Evolutionary conservation across 2,797 vertebrate species (phyloP), one percentile per base, ranked within the genome.

Genomic region (Chelon auratus): DNA sequence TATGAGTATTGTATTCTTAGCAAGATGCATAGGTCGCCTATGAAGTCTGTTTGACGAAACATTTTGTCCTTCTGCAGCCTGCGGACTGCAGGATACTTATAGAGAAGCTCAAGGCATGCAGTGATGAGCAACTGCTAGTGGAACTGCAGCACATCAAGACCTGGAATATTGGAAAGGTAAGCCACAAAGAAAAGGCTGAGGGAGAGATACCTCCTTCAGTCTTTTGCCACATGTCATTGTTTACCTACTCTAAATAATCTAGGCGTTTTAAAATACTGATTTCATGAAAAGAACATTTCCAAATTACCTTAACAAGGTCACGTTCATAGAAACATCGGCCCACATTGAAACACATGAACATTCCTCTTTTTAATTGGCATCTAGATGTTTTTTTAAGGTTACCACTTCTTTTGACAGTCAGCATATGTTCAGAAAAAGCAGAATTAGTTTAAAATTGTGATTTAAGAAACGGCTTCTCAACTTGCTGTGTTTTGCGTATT

Each of bases 81-180:
- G 96, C 97, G 5, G 97, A 98, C 89, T 99, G 97, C 93, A 96
- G 97, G 95, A 96, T 97, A 89, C 97, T 99, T 75, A 97, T 99
- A 87, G 97, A 99, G 85, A 98, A 97, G 91, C 95, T 99, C 45
- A 99, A 97, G 88, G 95, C 93, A 79, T 98, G 97, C 87, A 96
- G 93, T n/a, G 97, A 99, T 89, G 97, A 97, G 76, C 97, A 99
- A 85, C 93, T 99, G 75, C 93, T 98, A 83, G 93, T 96, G 84
- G 97, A 99, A 92, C 94, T 99, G 74, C 97, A 98, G 87, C 97
- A 97, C 92, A 99, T 99, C 91, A 99, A 98, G 94, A 99, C 97
- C 93, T 99, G 97, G 97, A 99, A 99, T 89, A 98, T 99, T 81
- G 97, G 97, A 86, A 98, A 99, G 96, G 97, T 99, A 92, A 62